Conservation (phyloP, 2,797 vertebrate species). For the Poeciliopsis gracilis region DNA sequence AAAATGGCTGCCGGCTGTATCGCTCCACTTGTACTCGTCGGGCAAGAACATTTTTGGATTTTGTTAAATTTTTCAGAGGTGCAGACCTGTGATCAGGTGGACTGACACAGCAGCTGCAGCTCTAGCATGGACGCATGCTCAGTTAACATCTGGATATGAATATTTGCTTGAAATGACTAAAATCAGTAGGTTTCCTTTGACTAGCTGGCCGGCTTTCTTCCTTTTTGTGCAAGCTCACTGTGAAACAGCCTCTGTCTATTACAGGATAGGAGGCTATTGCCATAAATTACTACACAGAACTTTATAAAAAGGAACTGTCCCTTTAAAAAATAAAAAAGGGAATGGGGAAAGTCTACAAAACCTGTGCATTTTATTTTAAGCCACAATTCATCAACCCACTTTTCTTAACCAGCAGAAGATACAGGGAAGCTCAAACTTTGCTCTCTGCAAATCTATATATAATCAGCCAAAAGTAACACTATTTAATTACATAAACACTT, state of each 20-base stretch:
- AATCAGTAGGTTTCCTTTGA: not conserved
- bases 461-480: conserved; percentile 51
- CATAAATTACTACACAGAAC: not conserved
- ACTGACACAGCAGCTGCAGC: not conserved
- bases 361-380: conserved; percentile 16
- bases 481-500: conserved; percentile 46
- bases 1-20: not conserved
- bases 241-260: not conserved
- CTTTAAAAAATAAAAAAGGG: not conserved
- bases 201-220: not conserved
- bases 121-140: not conserved
- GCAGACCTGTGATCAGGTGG: not conserved
- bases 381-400: conserved; percentile 24
- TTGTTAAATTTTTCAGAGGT: not conserved
- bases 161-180: not conserved
- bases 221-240: not conserved
- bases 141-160: not conserved
- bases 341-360: conserved; percentile 4
- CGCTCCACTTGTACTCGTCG: not conserved
- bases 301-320: not conserved
- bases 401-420: conserved; percentile 19
- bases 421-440: conserved; percentile 26
- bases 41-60: not conserved
- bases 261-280: not conserved
- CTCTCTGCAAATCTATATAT: conserved; percentile 38